Base-by-base conservation (phyloP, 2,888 invertebrate genomes). In the Acleris holmiana region DNA sequence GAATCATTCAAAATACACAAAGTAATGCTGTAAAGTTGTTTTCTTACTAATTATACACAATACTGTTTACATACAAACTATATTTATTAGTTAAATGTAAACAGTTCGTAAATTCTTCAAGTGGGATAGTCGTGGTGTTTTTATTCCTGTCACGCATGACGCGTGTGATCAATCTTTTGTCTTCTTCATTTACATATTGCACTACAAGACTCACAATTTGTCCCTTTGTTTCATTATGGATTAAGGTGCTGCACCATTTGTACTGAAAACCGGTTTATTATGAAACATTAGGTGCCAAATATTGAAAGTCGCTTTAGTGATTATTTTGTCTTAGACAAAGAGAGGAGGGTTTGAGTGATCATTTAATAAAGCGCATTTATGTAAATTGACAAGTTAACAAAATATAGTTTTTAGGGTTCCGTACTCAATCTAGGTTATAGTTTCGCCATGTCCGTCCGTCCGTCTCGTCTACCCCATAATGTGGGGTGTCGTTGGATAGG, bases 121-220 rank as follows among this genome's bases (percentile, higher is more conserved):
- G 7, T 17, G 6, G 17, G 6, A n/a, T 44, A 17, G n/a, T n/a
- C 17, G 44, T 15, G 17, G n/a, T 44, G 17, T 44, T 44, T 44
- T 44, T 54, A 64, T 59, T 59, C 64, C 47, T 49, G 41, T n/a
- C 64, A 64, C 64, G 58, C 29, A 29, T 8, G 17, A 41, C 48
- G 48, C 58, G 53, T 64, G 64, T 64, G 65, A 65, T 65, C 60
- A 50, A 60, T 65, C 65, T 65, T 60, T 65, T 65, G 55, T 65
- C 29, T 41, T 49, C 54, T 46, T 13, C 54, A 49, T 65, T 65
- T 50, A 55, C 49, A 65, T 65, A 35, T 10, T 49, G 65, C 60
- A 60, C 41, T 29, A 40, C 29, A 18, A 35, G 65, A 60, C 54
- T 65, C 18, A 18, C 50, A 65, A 55, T 60, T 46, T 49, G 25